Base-by-base conservation (phyloP, 2,888 invertebrate species). In the Pharmacophagus antenor region DNA sequence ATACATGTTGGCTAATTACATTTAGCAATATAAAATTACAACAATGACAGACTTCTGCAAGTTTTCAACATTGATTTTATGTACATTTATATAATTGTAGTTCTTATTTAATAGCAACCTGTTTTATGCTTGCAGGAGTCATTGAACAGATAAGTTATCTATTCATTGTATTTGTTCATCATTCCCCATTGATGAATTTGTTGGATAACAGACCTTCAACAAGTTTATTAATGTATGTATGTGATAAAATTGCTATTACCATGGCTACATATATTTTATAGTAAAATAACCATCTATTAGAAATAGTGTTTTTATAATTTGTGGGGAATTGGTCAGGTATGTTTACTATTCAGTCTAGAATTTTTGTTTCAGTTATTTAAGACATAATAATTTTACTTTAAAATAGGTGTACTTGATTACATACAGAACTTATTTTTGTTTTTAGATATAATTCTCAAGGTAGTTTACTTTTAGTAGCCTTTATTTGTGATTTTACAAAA, bases 191-290 rank as follows among this genome's bases (percentile, higher is more conserved):
- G 12, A 56, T 64, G 63, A 61, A 58, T 67, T 58, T 64, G 67
- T 69, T 69, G 67, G 63, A 65, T 53, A 12, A 41, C 5, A 44
- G 8, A 44, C 44, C 46, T 66, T 67, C 65, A 68, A 68, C 66
- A 65, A 59, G 63, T 67, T 62, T 62, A 63, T 61, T 69, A 63
- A 65, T 67, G 59, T 68, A 68, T 62, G 10, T 44, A 20, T 17
- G 42, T 44, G 37, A 37, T 37, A n/a, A 44, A 44, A 44, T 42
- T 18, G 10, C 18, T n/a, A 44, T 44, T 44, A 44, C 18, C 42
- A 42, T 44, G 7, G 10, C 4, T 44, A 3, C 18, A 44, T 27
- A 27, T 27, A 7, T 27, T 27, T 27, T 27, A 27, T 10, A 7
- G 27, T 27, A 27, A 10, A 27, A 27, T 27, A 27, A 10, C 4